phyloP scores from a whole-genome alignment of 2,888 invertebrate species.

The Harpalus rubripes region DNA sequence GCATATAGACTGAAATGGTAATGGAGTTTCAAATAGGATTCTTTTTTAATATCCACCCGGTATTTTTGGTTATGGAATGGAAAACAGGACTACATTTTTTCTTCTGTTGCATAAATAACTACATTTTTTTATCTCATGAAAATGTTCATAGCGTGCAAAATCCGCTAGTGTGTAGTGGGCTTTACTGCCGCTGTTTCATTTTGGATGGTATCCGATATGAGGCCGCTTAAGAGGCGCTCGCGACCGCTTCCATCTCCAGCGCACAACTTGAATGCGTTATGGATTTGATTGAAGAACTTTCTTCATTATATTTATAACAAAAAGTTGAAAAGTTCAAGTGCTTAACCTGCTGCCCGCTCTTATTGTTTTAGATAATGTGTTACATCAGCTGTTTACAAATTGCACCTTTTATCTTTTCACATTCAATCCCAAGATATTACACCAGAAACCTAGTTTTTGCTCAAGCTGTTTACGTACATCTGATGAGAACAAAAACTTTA shows the following conservation, averaged over 20 bases:
- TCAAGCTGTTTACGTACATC: no score
- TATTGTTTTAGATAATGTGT: slow-evolving; percentile 54
- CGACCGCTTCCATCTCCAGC: not conserved
- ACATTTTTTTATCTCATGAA: not conserved
- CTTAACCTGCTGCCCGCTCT: slow-evolving; percentile 37
- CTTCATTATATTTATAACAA: slow-evolving; percentile 53
- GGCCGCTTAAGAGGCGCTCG: slow-evolving; percentile 8
- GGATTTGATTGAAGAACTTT: slow-evolving; percentile 55
- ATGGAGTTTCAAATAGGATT: no score
- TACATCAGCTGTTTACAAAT: slow-evolving; percentile 49
- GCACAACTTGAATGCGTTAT: slow-evolving; percentile 47
- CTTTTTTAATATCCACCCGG: no score
- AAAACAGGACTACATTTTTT: no score
- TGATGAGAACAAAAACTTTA: no score
- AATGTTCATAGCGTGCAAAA: not conserved
- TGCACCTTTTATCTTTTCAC: slow-evolving; percentile 20
- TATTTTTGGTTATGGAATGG: no score
- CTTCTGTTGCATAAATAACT: no score
- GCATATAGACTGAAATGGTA: no score
- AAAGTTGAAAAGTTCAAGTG: slow-evolving; percentile 50
- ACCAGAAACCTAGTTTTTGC: not conserved
- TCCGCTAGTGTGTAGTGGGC: not conserved
- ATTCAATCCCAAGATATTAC: not conserved
- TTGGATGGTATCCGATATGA: slow-evolving; percentile 51
- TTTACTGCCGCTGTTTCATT: slow-evolving; percentile 32